Base-by-base conservation (phyloP, 2,797 vertebrate species). In the Enteromius afrohamiltoni region DNA sequence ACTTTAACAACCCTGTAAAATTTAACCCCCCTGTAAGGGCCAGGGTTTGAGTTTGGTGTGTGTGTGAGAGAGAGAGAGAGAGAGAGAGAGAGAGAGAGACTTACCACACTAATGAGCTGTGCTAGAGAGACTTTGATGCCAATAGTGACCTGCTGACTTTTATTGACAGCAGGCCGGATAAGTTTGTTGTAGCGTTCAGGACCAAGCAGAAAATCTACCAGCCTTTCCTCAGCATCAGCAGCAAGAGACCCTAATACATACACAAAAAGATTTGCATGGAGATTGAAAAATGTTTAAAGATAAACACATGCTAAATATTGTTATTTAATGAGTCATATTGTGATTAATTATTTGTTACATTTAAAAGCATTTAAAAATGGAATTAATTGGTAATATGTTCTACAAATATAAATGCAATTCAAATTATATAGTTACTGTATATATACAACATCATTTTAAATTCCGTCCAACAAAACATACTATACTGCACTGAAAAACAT, bases 81-180 rank as follows among this genome's bases (percentile, higher is more conserved):
- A 40, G 37, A 8, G 37, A 40, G 37, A 40, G 37, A 40, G 37
- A 40, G 80, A 60, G 47, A 5, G 21, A 23, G 34, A 92, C 94
- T 92, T 85, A 96, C 95, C 26, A 96, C 94, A 19, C 93, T 96
- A 91, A 96, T 96, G 84, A 95, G 94, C 90, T 96, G 95, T 45
- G 95, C 95, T 77, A 95, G 90, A 53, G 94, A 94, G 81, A 96
- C 94, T 88, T 95, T 94, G 60, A 95, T 93, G 83, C 95, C 94
- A 83, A 96, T 93, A 86, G 94, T 94, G 90, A 96, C 94, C 89
- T 95, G 93, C 83, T 95, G 94, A 87, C 92, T 95, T 86, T 93
- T 95, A 83, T 95, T 95, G 67, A 95, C 92, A 1, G 95, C 95
- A 0, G 95, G 94, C 79, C 95, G 88, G 89, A 95, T 95, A 84